Conservation (phyloP, 2,797 vertebrate species). For the Oreortyx pictus region DNA sequence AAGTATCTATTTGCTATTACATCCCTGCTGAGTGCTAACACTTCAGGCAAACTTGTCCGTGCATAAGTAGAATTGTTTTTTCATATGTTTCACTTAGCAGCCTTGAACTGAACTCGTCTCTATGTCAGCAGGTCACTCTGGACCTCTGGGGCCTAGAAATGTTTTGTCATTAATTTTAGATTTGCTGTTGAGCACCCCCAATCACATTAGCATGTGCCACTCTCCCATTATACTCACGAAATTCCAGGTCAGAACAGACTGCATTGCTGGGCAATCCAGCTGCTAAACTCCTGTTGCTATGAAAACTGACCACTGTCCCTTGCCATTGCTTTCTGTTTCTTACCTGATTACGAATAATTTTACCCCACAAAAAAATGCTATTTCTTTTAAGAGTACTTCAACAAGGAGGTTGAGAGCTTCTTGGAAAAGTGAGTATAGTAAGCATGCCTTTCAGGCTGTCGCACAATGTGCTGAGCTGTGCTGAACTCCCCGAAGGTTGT, state of each 20-base stretch:
- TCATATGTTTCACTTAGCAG: not conserved
- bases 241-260: not conserved
- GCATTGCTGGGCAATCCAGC: not conserved
- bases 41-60: accelerated
- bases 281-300: not conserved
- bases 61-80: not conserved
- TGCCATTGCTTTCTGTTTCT: not conserved
- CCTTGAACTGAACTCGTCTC: not conserved
- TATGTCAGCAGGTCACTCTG: not conserved
- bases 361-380: not conserved
- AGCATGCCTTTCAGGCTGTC: accelerated
- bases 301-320: not conserved
- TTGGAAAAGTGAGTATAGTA: not conserved
- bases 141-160: not conserved
- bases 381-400: not conserved
- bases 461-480: not conserved
- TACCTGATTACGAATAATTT: not conserved
- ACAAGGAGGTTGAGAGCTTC: not conserved
- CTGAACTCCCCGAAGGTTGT: not conserved
- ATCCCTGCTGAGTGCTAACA: not conserved
- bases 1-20: not conserved
- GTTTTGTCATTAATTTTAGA: not conserved
- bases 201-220: not conserved
- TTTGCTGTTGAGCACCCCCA: not conserved
- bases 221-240: not conserved